Percentiles rank a stretch among this genome's conserved stretches.
phyloP scores from a whole-genome alignment of 1,140 invertebrate species.

The Probaryconus sp. region DNA sequence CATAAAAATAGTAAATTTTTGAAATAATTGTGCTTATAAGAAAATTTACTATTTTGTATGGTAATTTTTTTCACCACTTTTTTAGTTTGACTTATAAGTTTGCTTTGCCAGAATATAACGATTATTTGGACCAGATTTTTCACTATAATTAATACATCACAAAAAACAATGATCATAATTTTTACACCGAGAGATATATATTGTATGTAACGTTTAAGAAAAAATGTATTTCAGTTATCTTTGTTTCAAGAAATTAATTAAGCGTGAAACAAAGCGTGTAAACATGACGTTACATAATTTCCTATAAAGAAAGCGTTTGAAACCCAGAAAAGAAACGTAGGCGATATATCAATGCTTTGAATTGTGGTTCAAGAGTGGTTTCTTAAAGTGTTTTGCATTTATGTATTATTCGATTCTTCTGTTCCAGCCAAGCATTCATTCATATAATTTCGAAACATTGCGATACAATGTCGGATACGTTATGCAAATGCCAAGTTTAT shows the following conservation, averaged over 20 bases:
- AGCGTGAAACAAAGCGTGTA: constrained; percentile 4
- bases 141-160: no score
- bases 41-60: no score
- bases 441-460: constrained; percentile 26
- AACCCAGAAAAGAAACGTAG: constrained; percentile 8
- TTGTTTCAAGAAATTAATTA: not conserved
- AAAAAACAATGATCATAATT: no score
- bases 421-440: constrained; percentile 15
- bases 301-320: not conserved
- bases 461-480: constrained; percentile 12
- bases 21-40: no score
- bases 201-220: no score
- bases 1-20: no score
- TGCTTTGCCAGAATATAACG: no score
- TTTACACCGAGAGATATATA: no score
- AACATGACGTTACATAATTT: not conserved
- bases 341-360: constrained; percentile 1
- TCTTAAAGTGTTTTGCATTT: constrained; percentile 15
- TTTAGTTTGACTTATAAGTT: no score
- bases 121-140: no score
- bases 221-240: no score
- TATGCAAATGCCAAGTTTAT: constrained; percentile 35
- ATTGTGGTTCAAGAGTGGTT: not conserved
- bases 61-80: no score
- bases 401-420: constrained; percentile 12